Conservation (phyloP, 2,797 vertebrate genomes). For the Avahi laniger region DNA sequence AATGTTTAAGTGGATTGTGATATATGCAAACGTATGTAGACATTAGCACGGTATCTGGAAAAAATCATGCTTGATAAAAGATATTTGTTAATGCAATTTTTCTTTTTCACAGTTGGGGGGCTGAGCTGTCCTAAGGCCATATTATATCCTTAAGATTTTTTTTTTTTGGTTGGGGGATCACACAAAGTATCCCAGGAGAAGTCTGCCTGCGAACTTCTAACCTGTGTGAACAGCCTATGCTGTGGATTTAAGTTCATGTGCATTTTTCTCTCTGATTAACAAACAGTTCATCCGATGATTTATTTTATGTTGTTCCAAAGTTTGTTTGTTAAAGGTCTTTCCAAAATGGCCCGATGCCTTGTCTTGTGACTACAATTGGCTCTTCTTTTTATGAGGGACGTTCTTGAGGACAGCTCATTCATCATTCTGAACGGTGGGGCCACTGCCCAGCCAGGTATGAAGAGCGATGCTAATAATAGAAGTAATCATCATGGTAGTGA, state of each 20-base stretch:
- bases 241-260: background rate
- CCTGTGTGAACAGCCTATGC: background rate
- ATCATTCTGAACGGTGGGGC: background rate
- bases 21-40: rapidly evolving
- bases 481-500: rapidly evolving
- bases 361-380: background rate
- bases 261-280: rapidly evolving
- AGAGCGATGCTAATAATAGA: background rate
- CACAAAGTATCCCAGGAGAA: background rate
- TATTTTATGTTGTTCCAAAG: background rate
- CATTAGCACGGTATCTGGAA: background rate
- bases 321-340: background rate
- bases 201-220: background rate
- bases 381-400: background rate
- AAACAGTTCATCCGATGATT: background rate
- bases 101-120: background rate
- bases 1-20: background rate
- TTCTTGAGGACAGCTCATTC: background rate
- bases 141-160: background rate
- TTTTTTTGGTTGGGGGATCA: rapidly evolving
- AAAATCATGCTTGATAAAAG: background rate
- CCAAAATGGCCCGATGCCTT: background rate
- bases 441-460: background rate
- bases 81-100: background rate
- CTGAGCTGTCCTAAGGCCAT: background rate